A percentile compares a stretch with the other conserved stretches of the same genome.
phyloP scores from a whole-genome alignment of 2,113 vertebrate species.

The Gasterosteus nipponicus region DNA sequence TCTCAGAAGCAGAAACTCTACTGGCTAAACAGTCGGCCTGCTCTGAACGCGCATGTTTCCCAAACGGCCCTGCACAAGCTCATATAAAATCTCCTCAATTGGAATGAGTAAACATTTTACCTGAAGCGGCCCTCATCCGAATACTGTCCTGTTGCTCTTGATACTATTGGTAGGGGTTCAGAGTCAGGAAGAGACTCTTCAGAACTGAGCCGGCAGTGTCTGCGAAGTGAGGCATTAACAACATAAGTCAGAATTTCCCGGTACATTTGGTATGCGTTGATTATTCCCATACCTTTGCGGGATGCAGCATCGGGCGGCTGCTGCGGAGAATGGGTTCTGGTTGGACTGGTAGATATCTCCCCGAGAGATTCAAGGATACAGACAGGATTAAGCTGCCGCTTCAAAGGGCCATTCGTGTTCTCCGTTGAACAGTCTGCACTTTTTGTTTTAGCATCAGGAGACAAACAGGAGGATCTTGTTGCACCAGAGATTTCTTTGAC shows the following conservation, averaged over 20 bases:
- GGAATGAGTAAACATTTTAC: not conserved
- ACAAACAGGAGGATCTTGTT: not conserved
- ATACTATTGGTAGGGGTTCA: slow-evolving; percentile 85
- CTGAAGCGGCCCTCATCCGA: slow-evolving; percentile 9
- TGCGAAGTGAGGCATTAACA: not conserved
- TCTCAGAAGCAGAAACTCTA: too few species aligned
- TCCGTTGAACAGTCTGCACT: not conserved
- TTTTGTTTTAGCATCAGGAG: not conserved
- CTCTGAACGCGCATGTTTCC: not conserved
- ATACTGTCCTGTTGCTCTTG: slow-evolving; percentile 56
- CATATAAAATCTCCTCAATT: not conserved
- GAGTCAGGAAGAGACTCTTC: slow-evolving; percentile 84
- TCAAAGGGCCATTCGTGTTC: not conserved
- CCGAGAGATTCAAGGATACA: not conserved
- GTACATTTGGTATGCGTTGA: not conserved
- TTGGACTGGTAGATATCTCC: not conserved
- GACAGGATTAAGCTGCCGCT: not conserved
- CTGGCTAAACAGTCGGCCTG: too few species aligned
- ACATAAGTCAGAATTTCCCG: not conserved
- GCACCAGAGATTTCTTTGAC: not conserved
- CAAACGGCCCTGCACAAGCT: not conserved
- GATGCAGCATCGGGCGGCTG: not conserved
- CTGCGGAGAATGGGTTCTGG: not conserved
- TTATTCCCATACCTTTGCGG: slow-evolving; percentile 67
- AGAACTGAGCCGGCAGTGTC: slow-evolving; percentile 77